Evolutionary conservation across 1,140 invertebrate genomes (phyloP), one percentile per base, ranked within the genome.

Genomic region (Cydia pomonella): DNA sequence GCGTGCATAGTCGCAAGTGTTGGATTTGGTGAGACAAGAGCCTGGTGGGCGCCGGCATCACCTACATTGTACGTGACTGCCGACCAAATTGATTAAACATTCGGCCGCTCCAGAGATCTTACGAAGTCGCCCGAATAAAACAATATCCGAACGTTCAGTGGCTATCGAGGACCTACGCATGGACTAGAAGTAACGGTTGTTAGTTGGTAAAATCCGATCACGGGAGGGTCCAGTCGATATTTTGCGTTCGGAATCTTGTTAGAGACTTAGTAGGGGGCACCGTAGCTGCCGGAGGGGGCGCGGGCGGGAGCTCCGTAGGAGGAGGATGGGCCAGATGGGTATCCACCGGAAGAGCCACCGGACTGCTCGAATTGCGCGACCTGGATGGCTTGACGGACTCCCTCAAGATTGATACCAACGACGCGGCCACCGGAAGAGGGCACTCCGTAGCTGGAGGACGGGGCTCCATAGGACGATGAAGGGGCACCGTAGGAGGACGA

Each of bases 321-420:
- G 72, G 89, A 78, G 64, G 94, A 94, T 12, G 94, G 94, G 75
- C 94, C 94, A 72, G 94, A 94, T 13, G 94, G 94, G 85, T 95
- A 95, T 16, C 95, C 94, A 63, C 90, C 89, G 73, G 90, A 84
- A 50, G 84, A 83, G 73, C 84, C 82, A 53, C 92, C 88, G 33
- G 87, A 87, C 77, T 94, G 95, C 83, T 95, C 94, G 93, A 95
- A 96, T 83, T 96, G 95, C 21, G 96, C 96, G 64, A 96, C 95
- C 82, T 96, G 96, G 90, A 96, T 96, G 77, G 95, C 96, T 79
- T 96, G 96, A 84, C 96, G 95, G 87, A 96, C 95, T 64, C 95
- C 95, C 80, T 96, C 96, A 72, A 97, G 94, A 88, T 96, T 95
- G 88, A 96, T 95, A 73, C 96, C 96, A 72, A 96, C 95, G 33